Evolutionary conservation across 2,888 invertebrate genomes (phyloP).

Genomic region (Caenorhabditis auriculariae): DNA sequence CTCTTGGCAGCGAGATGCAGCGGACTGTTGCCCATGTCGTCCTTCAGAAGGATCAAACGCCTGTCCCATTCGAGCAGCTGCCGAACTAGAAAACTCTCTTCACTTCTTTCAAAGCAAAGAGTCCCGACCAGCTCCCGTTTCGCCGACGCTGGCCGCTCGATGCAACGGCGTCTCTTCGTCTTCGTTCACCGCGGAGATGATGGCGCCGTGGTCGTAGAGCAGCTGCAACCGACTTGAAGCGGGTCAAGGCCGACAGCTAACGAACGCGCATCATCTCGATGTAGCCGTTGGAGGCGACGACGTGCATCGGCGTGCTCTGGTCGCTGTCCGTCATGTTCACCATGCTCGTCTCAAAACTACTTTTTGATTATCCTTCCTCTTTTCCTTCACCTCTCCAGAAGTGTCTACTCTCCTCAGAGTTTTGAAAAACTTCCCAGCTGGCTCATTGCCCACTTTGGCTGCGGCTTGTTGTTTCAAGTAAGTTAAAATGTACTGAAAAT

Average conservation of each 20-base stretch:
- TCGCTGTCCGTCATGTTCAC: conserved; percentile 66
- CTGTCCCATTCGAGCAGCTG: conserved; percentile 43
- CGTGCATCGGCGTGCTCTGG: conserved; percentile 67
- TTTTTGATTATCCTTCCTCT: background rate
- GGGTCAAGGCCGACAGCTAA: too few species aligned
- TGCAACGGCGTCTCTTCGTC: conserved; percentile 67
- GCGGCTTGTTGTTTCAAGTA: background rate
- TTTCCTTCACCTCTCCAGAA: background rate
- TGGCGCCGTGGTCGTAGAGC: conserved; percentile 64
- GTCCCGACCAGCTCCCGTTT: conserved; percentile 22
- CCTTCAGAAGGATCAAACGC: conserved; percentile 28
- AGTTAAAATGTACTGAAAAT: conserved; percentile 21
- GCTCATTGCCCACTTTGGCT: conserved; percentile 1
- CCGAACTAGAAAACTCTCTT: conserved; percentile 11
- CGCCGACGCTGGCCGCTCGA: conserved; percentile 65
- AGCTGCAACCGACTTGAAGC: conserved; percentile 53
- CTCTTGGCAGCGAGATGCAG: conserved; percentile 65
- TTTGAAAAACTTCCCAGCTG: too few species aligned
- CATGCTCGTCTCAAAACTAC: conserved; percentile 37
- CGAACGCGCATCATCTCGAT: conserved; percentile 32
- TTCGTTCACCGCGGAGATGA: conserved; percentile 66
- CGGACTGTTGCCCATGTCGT: conserved; percentile 64
- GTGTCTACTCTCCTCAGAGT: too few species aligned
- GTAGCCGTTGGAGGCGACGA: conserved; percentile 64
- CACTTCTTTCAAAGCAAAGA: background rate